Percentiles rank a stretch among this genome's conserved stretches.
Conservation (phyloP, 2,888 invertebrate genomes). For the Epirrita christyi region DNA sequence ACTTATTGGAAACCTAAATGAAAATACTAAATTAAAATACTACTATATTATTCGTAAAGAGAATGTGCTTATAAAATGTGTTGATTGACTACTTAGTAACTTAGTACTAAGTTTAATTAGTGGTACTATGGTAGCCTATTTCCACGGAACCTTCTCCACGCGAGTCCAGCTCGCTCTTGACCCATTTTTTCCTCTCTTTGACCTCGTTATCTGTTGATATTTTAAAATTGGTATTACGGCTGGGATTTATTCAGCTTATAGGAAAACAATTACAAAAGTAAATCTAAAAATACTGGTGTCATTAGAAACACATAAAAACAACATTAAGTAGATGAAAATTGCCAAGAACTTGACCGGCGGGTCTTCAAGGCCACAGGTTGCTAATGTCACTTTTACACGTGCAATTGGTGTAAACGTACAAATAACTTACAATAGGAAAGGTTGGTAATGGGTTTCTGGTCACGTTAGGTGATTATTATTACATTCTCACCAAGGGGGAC, state of each 20-base stretch:
- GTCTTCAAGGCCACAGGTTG: conserved; percentile 8
- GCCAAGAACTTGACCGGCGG: conserved; percentile 7
- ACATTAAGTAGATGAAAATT: conserved; percentile 17
- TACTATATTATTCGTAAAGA: too few species aligned
- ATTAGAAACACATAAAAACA: conserved; percentile 16
- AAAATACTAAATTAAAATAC: too few species aligned
- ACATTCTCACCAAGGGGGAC: too few species aligned
- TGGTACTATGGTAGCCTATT: too few species aligned
- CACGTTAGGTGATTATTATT: background rate
- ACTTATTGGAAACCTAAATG: too few species aligned
- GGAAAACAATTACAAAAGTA: conserved; percentile 23
- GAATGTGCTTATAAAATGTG: too few species aligned
- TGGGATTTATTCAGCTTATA: conserved; percentile 33
- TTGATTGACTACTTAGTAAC: too few species aligned
- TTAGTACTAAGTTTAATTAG: too few species aligned
- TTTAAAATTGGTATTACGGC: conserved; percentile 28
- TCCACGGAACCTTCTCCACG: too few species aligned
- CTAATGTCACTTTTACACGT: conserved; percentile 13
- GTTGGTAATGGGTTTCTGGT: background rate
- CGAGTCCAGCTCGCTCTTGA: too few species aligned
- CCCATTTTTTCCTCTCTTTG: too few species aligned
- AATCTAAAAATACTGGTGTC: conserved; percentile 13
- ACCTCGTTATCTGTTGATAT: conserved; percentile 15
- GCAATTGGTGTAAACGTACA: background rate
- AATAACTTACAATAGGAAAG: background rate